Conservation (phyloP, 2,113 vertebrate species). For the Notarius quadriscutis region DNA sequence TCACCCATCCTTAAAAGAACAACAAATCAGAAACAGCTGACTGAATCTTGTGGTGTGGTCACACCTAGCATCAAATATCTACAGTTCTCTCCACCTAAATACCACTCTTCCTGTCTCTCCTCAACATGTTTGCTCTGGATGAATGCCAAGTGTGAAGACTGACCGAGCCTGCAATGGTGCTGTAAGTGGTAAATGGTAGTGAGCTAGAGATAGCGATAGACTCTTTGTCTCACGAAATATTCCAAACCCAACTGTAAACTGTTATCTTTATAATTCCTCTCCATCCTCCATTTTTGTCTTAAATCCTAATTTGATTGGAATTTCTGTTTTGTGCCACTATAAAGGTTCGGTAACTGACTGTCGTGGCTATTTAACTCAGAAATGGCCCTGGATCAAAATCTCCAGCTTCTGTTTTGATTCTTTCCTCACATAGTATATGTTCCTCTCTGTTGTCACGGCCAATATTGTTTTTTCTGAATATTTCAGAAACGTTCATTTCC, state of each 20-base stretch:
- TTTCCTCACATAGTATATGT: conserved; percentile 62
- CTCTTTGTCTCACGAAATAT: neutral
- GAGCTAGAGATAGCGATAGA: neutral
- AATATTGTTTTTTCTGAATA: conserved; percentile 62
- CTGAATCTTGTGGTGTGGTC: conserved; percentile 41
- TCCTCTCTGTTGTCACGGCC: conserved; percentile 55
- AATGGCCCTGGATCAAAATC: neutral
- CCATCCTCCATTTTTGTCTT: neutral
- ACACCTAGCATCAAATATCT: conserved; percentile 53
- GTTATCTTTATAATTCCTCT: neutral
- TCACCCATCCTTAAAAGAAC: conserved; percentile 19
- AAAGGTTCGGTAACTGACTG: neutral
- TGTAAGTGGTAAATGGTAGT: neutral
- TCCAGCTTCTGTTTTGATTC: conserved; percentile 44
- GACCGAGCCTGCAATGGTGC: neutral
- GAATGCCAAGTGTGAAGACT: conserved; percentile 39
- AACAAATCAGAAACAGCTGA: conserved; percentile 55
- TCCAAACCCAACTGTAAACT: neutral
- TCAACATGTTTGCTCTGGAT: conserved; percentile 45
- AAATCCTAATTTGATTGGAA: neutral
- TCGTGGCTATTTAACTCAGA: neutral
- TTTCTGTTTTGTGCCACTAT: neutral
- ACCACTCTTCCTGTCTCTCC: conserved; percentile 44
- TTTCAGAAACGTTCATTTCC: conserved; percentile 59
- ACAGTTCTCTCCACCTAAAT: conserved; percentile 40